These are phyloP conservation scores for Cichlasoma orientale DNA, from an alignment of 2,797 vertebrate genomes.

Conservation along the genomic window DNA sequence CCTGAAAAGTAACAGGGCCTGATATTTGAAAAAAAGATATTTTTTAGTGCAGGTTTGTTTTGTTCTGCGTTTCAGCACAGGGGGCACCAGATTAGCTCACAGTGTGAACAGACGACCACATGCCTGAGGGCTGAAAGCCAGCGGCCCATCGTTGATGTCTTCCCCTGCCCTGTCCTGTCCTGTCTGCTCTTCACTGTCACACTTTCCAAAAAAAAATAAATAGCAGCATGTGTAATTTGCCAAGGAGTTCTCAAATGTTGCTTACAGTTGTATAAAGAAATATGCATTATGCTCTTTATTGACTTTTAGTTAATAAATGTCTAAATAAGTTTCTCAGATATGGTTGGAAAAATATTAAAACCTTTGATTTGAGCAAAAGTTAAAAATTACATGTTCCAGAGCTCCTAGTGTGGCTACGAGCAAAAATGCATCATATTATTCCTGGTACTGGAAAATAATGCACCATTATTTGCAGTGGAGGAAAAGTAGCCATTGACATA, in stretches of 20 bases:
- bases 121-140: too few species aligned
- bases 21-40: not conserved
- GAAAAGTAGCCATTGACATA: not conserved
- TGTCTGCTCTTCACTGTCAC: too few species aligned
- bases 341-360: not conserved
- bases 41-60: not conserved
- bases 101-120: too few species aligned
- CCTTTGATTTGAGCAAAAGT: too few species aligned
- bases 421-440: not conserved
- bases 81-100: too few species aligned
- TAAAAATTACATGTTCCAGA: too few species aligned
- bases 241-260: not conserved
- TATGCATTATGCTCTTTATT: too few species aligned
- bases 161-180: too few species aligned
- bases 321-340: not conserved
- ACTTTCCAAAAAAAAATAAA: too few species aligned
- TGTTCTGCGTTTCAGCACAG: not conserved
- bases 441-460: not conserved
- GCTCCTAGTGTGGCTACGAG: not conserved
- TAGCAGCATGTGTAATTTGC: not conserved
- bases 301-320: too few species aligned
- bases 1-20: not conserved
- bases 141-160: too few species aligned
- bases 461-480: not conserved
- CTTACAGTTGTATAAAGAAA: too few species aligned